phyloP scores from a whole-genome alignment of 2,797 vertebrate genomes.

The Poecilia velifera region DNA sequence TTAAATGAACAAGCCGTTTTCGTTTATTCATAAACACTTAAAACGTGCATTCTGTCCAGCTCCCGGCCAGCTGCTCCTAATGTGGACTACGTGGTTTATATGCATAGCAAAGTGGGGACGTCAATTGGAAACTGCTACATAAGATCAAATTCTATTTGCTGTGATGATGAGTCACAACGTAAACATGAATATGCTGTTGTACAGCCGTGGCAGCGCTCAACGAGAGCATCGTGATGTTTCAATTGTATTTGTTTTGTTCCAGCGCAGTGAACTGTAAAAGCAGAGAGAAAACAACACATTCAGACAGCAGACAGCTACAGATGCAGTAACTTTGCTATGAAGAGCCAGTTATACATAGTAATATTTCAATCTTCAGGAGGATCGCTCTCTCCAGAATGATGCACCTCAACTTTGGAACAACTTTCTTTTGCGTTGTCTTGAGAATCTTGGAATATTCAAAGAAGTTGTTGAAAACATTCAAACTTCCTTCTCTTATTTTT shows the following conservation, averaged over 20 bases:
- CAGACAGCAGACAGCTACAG: neutral
- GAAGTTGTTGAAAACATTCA: neutral
- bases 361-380: neutral
- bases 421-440: neutral
- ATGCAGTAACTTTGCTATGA: neutral
- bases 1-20: conserved; percentile 63
- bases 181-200: neutral
- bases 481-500: neutral
- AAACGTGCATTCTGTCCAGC: neutral
- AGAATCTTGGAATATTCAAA: neutral
- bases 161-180: neutral
- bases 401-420: neutral
- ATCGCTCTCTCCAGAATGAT: neutral
- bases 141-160: neutral
- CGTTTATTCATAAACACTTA: neutral
- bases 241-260: neutral
- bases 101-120: neutral
- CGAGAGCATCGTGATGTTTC: neutral
- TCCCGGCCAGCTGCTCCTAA: neutral
- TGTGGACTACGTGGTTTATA: neutral
- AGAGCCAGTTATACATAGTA: neutral
- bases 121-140: neutral
- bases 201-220: neutral
- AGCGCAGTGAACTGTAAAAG: neutral
- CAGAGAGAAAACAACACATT: neutral